Evolutionary conservation across 2,113 vertebrate species (phyloP).

Genomic region (Peromyscus maniculatus): DNA sequence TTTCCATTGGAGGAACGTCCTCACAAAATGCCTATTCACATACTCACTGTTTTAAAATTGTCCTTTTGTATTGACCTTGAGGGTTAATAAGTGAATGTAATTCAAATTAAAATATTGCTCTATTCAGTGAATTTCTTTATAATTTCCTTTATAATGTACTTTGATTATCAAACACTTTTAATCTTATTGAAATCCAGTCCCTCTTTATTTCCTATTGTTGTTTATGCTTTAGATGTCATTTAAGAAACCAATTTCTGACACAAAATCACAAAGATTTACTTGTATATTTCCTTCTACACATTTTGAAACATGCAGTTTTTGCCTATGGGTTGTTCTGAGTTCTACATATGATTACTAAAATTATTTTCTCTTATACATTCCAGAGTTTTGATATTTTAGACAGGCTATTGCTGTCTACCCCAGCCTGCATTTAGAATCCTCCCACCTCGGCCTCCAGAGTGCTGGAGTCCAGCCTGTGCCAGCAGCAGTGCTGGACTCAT

Average conservation of each 20-base stretch:
- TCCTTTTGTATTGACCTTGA: slow-evolving; percentile 27
- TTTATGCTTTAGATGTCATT: background rate
- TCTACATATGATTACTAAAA: background rate
- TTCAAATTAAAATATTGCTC: background rate
- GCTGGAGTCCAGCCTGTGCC: background rate
- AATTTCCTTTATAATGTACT: background rate
- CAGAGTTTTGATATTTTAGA: background rate
- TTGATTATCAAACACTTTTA: background rate
- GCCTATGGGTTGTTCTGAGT: background rate
- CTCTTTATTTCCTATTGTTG: background rate
- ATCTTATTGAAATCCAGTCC: background rate
- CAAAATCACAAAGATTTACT: background rate
- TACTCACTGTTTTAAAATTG: background rate
- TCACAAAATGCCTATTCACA: background rate
- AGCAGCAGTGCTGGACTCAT: background rate
- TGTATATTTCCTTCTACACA: background rate
- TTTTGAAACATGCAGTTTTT: background rate
- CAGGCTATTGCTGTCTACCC: background rate
- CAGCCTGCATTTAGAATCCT: background rate
- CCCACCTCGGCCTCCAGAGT: background rate
- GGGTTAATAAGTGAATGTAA: background rate
- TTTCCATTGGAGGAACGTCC: background rate
- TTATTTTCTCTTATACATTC: background rate
- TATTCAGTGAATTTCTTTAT: background rate
- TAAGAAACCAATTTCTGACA: background rate